Evolutionary conservation across 2,888 invertebrate species (phyloP).

Genomic region (Allacma fusca): DNA sequence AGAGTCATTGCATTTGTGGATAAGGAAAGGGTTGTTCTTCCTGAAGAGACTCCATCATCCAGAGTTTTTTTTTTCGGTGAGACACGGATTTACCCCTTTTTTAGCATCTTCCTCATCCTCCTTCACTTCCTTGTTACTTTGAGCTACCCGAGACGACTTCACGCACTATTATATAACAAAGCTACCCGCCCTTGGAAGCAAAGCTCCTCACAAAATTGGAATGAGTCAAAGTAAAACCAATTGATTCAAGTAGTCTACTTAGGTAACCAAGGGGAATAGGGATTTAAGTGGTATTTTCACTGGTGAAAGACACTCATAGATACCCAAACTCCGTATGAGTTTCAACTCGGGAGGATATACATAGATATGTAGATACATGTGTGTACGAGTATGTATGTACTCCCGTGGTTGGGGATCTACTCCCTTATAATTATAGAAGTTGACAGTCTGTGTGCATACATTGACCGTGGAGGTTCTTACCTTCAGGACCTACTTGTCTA

Average conservation of each 20-base stretch:
- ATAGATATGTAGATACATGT: too few species aligned
- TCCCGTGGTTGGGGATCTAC: too few species aligned
- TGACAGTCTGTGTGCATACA: background rate
- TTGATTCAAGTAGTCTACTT: slow-evolving; percentile 24
- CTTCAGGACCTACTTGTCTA: too few species aligned
- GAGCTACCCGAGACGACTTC: slow-evolving; percentile 32
- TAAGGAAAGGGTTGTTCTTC: background rate
- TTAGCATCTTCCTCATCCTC: background rate
- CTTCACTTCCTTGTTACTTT: slow-evolving; percentile 22
- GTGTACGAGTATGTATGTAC: too few species aligned
- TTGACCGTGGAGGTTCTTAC: too few species aligned
- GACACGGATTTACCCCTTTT: slow-evolving; percentile 17
- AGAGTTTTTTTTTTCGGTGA: background rate
- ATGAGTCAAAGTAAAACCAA: slow-evolving; percentile 24
- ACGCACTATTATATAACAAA: slow-evolving; percentile 14
- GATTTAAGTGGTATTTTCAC: slow-evolving; percentile 17
- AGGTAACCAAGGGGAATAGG: slow-evolving; percentile 14
- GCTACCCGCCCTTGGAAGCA: background rate
- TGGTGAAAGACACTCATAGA: background rate
- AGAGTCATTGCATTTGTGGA: background rate
- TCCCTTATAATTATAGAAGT: background rate
- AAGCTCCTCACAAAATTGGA: slow-evolving; percentile 10
- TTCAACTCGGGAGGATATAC: too few species aligned
- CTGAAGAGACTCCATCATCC: background rate
- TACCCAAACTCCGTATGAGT: too few species aligned